Evolutionary conservation across 2,888 invertebrate genomes (phyloP).

Genomic region (Amitus sp.): DNA sequence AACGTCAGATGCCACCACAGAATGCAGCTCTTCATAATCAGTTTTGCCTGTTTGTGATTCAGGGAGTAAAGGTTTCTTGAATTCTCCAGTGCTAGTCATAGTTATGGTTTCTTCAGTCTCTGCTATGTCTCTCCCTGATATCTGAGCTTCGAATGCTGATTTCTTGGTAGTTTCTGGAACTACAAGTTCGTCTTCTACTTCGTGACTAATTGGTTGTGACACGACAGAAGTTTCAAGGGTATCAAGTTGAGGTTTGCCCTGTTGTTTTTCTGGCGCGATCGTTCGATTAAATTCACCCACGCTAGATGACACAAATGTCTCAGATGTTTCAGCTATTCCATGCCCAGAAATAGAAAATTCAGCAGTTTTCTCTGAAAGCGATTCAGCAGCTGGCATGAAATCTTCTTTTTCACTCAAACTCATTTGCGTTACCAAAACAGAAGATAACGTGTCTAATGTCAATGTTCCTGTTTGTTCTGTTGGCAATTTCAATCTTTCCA

Average conservation of each 20-base stretch:
- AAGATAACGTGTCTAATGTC: constrained; percentile 14
- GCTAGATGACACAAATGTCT: constrained; percentile 50
- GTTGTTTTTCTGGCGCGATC: constrained; percentile 43
- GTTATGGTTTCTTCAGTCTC: constrained; percentile 48
- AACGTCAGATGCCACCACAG: constrained; percentile 44
- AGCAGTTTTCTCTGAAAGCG: constrained; percentile 51
- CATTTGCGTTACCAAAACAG: constrained; percentile 41
- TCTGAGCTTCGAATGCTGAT: constrained; percentile 54
- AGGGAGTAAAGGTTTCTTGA: constrained; percentile 35
- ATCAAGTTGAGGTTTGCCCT: constrained; percentile 46
- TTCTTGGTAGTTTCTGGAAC: constrained; percentile 25
- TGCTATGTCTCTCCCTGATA: constrained; percentile 58
- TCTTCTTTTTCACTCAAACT: constrained; percentile 43
- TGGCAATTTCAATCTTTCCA: constrained; percentile 41
- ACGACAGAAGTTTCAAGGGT: constrained; percentile 44
- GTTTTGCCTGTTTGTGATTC: too few species aligned
- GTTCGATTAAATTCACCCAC: constrained; percentile 49
- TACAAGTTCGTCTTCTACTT: constrained; percentile 45
- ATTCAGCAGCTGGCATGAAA: constrained; percentile 36
- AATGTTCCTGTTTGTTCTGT: constrained; percentile 36
- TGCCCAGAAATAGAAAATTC: constrained; percentile 55
- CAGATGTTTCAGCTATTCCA: constrained; percentile 48
- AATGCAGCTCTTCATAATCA: constrained; percentile 45
- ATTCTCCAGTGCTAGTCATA: constrained; percentile 40
- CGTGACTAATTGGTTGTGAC: constrained; percentile 44